These are phyloP conservation scores for Macrophya alboannulata DNA, from an alignment of 2,888 invertebrate genomes.

Conservation along the genomic window DNA sequence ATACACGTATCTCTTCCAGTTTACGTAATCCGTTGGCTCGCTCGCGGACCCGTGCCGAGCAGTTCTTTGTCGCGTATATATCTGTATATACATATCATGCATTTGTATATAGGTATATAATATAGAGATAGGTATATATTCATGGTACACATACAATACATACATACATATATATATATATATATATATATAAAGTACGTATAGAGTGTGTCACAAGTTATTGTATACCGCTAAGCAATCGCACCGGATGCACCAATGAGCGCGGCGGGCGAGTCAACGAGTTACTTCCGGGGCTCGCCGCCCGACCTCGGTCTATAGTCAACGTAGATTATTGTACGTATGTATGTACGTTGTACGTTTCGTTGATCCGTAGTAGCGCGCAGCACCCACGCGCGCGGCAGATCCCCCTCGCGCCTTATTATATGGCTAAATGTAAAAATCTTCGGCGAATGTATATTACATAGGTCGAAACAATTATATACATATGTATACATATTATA, in stretches of 20 bases:
- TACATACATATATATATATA: too few relatives aligned
- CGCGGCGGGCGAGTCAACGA: conserved; percentile 76
- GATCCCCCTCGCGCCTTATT: background rate
- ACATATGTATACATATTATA: background rate
- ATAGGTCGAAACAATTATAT: background rate
- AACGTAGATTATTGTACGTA: background rate
- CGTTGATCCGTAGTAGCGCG: conserved; percentile 10
- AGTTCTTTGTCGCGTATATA: background rate
- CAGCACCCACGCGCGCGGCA: conserved; percentile 7
- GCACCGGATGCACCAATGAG: conserved; percentile 79
- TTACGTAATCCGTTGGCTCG: background rate
- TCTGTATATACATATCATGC: background rate
- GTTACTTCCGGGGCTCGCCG: conserved; percentile 75
- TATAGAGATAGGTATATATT: too few relatives aligned
- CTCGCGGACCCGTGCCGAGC: conserved; percentile 21
- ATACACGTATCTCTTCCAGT: background rate
- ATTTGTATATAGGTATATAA: too few relatives aligned
- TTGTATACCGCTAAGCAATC: conserved; percentile 71
- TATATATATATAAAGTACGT: background rate
- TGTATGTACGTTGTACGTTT: background rate
- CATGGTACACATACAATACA: background rate
- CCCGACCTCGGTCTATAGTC: background rate
- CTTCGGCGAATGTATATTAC: background rate
- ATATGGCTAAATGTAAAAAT: background rate
- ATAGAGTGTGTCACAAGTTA: conserved; percentile 73